phyloP scores from a whole-genome alignment of 2,888 invertebrate species.

The Ommatoiulus sabulosus region DNA sequence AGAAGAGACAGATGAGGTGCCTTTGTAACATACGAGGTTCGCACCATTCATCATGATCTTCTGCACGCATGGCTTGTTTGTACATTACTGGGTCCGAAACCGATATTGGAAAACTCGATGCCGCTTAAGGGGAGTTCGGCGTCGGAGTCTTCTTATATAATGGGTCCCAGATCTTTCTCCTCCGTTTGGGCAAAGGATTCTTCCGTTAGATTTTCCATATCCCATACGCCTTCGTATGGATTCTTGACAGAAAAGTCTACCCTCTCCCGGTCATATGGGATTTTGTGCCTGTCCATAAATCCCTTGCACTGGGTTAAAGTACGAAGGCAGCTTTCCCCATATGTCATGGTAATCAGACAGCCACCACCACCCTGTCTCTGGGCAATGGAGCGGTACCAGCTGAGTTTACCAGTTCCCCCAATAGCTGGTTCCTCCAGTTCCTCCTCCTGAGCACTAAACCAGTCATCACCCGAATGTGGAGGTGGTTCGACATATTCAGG shows the following conservation, averaged over 20 bases:
- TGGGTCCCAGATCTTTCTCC: no score
- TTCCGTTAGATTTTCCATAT: neutral
- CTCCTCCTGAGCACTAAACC: neutral
- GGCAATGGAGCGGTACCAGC: neutral
- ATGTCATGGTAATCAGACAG: neutral
- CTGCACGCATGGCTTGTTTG: no score
- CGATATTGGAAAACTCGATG: no score
- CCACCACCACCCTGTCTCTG: slow-evolving; percentile 4
- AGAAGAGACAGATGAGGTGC: no score
- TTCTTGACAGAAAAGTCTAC: neutral
- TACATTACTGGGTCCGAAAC: no score
- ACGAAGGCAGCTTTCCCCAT: neutral
- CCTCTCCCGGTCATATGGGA: neutral
- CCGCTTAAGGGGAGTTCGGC: no score
- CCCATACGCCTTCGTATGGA: neutral
- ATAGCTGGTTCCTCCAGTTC: neutral
- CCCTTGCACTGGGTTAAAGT: neutral
- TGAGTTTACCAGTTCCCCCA: neutral
- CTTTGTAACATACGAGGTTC: no score
- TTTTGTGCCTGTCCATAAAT: neutral
- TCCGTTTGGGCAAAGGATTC: no score
- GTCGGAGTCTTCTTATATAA: no score
- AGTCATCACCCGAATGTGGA: neutral
- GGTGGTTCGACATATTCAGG: neutral
- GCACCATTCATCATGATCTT: no score